Base-by-base conservation (phyloP, 2,888 invertebrate genomes). In the Drosophila planitibia region DNA sequence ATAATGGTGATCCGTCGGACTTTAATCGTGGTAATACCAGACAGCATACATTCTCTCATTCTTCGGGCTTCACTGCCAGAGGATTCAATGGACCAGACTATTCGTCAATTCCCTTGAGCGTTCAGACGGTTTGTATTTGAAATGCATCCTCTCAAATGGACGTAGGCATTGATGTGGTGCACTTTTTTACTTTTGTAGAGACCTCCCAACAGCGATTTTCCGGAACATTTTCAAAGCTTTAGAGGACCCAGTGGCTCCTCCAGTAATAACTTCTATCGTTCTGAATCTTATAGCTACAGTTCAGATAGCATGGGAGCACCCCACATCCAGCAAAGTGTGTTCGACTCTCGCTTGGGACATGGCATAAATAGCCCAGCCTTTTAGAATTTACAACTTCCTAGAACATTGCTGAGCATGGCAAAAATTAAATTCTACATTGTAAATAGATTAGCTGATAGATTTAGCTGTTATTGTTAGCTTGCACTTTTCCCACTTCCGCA, bases 271-370 rank as follows among this genome's bases (percentile, higher is more conserved):
- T 88, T 70, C 30, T 65, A 54, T 49, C 89, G 85, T 16, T 75
- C 83, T 2, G 82, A 85, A 25, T 82, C 83, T 0, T 88, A 72
- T 37, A 88, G 88, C 44, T 80, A 30, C 25, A 54, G 3, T 28
- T 85, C 83, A 0, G 76, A 88, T 60, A 81, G 89, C 9, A 60
- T 55, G 12, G 86, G 84, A 4, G 59, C 89, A 0, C 89, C 85
- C 2, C 76, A 69, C 37, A n/a, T 82, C 12, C 49, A 76, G 7
- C 78, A 49, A 3, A 72, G 55, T 59, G 73, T 85, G 2, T 85
- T 25, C 55, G 85, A 85, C 51, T 82, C 84, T 14, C 76, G 83
- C 7, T 32, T 79, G 22, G 81, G 85, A 0, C 66, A 60, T 32
- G 76, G 71, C 32, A 2, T 30, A 2, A 47, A 61, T 5, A 19